Conservation (phyloP, 2,113 vertebrate genomes). For the Pterocles orientalis region DNA sequence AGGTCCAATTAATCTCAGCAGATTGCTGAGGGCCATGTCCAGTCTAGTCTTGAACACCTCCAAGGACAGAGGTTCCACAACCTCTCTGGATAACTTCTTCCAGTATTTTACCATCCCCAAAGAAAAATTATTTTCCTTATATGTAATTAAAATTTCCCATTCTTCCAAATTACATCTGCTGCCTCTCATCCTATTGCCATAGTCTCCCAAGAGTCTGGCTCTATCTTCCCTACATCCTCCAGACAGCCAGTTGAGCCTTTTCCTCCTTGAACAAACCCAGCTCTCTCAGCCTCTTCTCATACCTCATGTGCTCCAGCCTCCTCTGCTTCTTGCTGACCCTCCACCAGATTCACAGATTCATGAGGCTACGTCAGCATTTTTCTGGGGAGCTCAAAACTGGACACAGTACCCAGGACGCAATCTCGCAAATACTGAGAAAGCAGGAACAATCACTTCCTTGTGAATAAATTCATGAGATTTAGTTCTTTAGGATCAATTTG, state of each 20-base stretch:
- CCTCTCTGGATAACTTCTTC: background rate
- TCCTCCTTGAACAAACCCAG: background rate
- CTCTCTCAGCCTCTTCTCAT: background rate
- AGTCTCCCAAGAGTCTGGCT: background rate
- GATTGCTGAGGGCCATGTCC: fast-evolving
- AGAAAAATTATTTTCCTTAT: background rate
- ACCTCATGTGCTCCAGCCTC: background rate
- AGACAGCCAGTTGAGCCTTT: background rate
- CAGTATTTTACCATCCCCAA: background rate
- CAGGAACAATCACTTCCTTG: background rate
- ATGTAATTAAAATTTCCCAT: background rate
- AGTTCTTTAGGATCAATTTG: background rate
- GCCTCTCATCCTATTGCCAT: background rate
- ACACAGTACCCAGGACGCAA: background rate
- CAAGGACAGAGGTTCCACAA: background rate
- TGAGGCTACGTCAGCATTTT: background rate
- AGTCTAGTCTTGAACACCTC: background rate
- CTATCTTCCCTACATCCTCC: background rate
- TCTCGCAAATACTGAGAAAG: background rate
- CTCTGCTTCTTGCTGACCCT: background rate
- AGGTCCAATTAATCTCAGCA: background rate
- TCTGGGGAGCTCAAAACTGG: background rate
- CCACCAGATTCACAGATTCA: background rate
- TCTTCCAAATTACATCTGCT: background rate
- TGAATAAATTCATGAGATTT: background rate